phyloP scores from a whole-genome alignment of 2,113 vertebrate genomes.

The Chaetorhynchus papuensis region DNA sequence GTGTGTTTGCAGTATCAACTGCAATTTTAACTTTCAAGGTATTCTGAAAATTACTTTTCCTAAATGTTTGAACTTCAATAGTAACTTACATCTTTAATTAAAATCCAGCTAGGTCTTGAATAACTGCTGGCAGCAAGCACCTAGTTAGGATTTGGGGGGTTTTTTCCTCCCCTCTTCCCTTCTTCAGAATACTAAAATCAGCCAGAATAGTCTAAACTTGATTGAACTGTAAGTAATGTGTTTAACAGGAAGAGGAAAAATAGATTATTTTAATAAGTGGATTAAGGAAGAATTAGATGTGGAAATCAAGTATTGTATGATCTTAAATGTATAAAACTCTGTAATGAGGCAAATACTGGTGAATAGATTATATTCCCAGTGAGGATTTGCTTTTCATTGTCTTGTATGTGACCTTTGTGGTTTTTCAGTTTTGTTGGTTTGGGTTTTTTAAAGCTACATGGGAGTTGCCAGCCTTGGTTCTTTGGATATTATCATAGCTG shows the following conservation, averaged over 20 bases:
- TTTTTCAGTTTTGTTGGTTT: not conserved
- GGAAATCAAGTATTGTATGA: slow-evolving; percentile 21
- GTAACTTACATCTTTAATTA: not conserved
- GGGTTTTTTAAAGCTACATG: not conserved
- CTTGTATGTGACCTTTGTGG: not conserved
- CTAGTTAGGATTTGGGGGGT: not conserved
- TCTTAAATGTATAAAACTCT: not conserved
- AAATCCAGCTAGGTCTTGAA: slow-evolving; percentile 9
- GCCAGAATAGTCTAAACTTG: slow-evolving; percentile 8
- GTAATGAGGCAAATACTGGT: not conserved
- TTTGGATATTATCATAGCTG: not conserved
- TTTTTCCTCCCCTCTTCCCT: not conserved
- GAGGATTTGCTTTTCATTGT: not conserved
- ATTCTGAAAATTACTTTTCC: slow-evolving; percentile 37
- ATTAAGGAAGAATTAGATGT: slow-evolving; percentile 34
- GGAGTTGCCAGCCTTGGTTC: not conserved
- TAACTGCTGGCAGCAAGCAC: slow-evolving; percentile 53
- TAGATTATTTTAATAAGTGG: slow-evolving; percentile 36
- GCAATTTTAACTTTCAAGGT: not conserved
- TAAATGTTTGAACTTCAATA: slow-evolving; percentile 25
- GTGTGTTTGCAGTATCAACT: slow-evolving; percentile 1
- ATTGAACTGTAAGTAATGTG: slow-evolving; percentile 6
- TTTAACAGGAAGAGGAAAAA: not conserved
- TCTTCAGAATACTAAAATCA: slow-evolving; percentile 3
- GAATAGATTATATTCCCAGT: slow-evolving; percentile 15